phyloP scores from a whole-genome alignment of 2,888 invertebrate species.

The Noctua janthina region DNA sequence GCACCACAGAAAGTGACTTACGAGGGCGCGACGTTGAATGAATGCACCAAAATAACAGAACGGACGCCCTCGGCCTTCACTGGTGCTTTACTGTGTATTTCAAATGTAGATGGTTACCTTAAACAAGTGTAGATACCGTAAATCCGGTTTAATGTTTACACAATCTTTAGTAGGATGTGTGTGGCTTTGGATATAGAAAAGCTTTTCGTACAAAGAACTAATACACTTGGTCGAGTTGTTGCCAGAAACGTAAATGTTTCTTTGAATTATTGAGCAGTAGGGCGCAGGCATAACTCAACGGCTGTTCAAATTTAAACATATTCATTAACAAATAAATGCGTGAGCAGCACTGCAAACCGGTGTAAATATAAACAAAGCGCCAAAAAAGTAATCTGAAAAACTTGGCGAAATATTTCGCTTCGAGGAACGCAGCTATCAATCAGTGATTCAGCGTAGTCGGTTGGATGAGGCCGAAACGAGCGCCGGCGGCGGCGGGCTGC shows the following conservation, averaged over 20 bases:
- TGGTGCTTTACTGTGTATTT: conserved; percentile 70
- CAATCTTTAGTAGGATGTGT: conserved; percentile 48
- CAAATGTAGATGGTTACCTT: conserved; percentile 64
- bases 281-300: conserved; percentile 30
- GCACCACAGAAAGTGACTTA: conserved; percentile 73
- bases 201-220: conserved; percentile 2
- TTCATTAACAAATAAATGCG: conserved; percentile 23
- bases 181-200: conserved; percentile 15
- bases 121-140: conserved; percentile 58
- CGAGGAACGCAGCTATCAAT: conserved; percentile 81
- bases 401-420: conserved; percentile 76
- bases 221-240: conserved; percentile 10
- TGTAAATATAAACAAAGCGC: conserved; percentile 59
- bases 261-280: conserved; percentile 16
- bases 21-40: conserved; percentile 82
- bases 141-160: conserved; percentile 63
- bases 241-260: conserved; percentile 28
- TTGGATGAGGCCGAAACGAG: conserved; percentile 76
- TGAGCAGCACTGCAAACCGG: conserved; percentile 26
- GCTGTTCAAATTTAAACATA: conserved; percentile 13
- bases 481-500: conserved; percentile 76
- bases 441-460: conserved; percentile 80
- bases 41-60: conserved; percentile 84
- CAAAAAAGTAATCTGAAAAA: conserved; percentile 68
- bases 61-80: conserved; percentile 82